A percentile compares a stretch with the other conserved stretches of the same genome.
Evolutionary conservation across 2,797 vertebrate species (phyloP).

Genomic region (Spheniscus humboldti): DNA sequence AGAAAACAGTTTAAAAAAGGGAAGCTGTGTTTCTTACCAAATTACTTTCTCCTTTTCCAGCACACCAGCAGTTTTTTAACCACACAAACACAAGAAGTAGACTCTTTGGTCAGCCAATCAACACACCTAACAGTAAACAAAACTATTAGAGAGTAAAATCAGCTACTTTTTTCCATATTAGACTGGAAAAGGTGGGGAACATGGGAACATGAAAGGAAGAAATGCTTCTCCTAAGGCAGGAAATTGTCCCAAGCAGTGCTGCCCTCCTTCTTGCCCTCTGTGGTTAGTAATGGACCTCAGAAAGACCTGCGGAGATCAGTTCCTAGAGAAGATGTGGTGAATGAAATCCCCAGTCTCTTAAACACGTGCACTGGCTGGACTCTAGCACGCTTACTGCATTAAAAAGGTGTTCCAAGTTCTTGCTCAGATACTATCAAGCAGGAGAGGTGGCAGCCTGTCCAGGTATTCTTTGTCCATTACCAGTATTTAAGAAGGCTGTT

Average conservation of each 20-base stretch:
- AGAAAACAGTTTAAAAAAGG: background rate
- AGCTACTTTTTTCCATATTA: background rate
- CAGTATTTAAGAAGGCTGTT: background rate
- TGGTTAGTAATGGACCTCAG: background rate
- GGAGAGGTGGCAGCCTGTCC: background rate
- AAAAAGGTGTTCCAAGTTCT: background rate
- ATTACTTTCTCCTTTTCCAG: background rate
- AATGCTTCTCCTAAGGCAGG: background rate
- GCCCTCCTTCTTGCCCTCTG: background rate
- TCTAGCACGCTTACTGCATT: background rate
- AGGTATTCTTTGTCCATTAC: background rate
- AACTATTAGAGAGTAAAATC: background rate
- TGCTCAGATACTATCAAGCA: background rate
- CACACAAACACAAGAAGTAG: background rate
- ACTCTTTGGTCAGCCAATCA: background rate
- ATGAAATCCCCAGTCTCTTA: background rate
- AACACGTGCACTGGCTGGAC: fast-evolving
- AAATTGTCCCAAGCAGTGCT: background rate
- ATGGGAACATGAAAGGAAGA: background rate
- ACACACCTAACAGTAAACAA: background rate
- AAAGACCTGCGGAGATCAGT: background rate
- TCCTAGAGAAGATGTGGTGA: background rate
- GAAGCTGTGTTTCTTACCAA: conserved; percentile 13
- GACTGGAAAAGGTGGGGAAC: background rate
- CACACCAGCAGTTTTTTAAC: background rate